Percentiles rank a stretch among this genome's conserved stretches.
phyloP scores from a whole-genome alignment of 2,797 vertebrate genomes.

The Crocidura indochinensis region DNA sequence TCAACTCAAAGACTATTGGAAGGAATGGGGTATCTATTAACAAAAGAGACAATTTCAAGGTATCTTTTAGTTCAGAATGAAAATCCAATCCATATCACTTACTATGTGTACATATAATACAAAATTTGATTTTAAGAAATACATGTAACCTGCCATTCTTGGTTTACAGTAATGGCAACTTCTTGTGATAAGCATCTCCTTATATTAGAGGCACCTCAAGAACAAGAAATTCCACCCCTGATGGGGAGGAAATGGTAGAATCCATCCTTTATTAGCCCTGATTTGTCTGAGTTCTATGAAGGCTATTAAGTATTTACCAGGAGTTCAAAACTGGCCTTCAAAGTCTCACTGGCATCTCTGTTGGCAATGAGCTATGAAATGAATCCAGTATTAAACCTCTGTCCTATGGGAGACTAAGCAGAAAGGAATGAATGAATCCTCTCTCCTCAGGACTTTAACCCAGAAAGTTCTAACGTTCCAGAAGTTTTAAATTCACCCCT shows the following conservation, averaged over 20 bases:
- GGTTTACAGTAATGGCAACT: neutral
- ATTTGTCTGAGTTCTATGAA: neutral
- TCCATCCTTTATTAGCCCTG: accelerated
- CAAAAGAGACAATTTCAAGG: neutral
- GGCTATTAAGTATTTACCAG: accelerated
- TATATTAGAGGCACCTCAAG: neutral
- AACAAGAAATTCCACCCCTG: neutral
- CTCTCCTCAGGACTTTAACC: neutral
- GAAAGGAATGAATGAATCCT: neutral
- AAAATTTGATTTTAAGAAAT: constrained; percentile 13
- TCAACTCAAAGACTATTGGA: neutral
- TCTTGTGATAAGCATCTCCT: neutral
- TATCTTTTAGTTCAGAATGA: constrained; percentile 8
- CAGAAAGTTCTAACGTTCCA: neutral
- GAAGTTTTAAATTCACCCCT: neutral
- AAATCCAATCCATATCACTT: neutral
- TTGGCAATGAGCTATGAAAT: neutral
- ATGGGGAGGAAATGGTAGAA: no score
- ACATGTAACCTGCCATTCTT: neutral
- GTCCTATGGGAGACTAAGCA: neutral
- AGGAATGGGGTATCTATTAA: neutral
- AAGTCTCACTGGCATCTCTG: neutral
- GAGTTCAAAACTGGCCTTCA: neutral
- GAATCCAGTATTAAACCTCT: neutral
- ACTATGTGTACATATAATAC: neutral